phyloP scores from a whole-genome alignment of 2,888 invertebrate genomes.

The Gonocerus acuteangulatus region DNA sequence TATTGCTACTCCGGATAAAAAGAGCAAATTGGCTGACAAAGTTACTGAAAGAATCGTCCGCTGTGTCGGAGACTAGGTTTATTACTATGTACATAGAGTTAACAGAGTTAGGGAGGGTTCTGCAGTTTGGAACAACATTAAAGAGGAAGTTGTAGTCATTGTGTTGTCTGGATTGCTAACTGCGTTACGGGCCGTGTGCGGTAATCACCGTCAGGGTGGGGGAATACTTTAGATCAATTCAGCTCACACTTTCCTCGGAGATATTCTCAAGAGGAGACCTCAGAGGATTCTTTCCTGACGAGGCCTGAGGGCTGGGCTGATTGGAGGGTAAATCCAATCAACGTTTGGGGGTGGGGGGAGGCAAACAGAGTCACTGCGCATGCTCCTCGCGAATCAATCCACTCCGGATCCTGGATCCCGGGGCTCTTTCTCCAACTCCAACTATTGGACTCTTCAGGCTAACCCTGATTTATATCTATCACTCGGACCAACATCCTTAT shows the following conservation, averaged over 20 bases:
- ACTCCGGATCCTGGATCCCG: neutral
- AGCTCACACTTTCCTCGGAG: neutral
- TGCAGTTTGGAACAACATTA: neutral
- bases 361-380: conserved; percentile 1
- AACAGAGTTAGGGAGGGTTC: neutral
- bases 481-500: too few relatives aligned
- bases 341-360: neutral
- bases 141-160: neutral
- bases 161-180: neutral
- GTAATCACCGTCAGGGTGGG: neutral
- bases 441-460: too few relatives aligned
- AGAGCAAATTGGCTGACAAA: too few relatives aligned
- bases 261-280: too few relatives aligned
- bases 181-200: neutral
- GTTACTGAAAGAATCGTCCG: too few relatives aligned
- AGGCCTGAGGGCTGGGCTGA: neutral
- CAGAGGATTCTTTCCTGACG: neutral
- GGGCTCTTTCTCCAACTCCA: too few relatives aligned
- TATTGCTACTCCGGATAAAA: too few relatives aligned
- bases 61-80: too few relatives aligned
- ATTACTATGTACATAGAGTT: too few relatives aligned
- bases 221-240: conserved; percentile 6
- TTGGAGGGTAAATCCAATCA: conserved; percentile 11
- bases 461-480: too few relatives aligned
- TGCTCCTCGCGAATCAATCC: neutral